Evolutionary conservation across 2,113 vertebrate genomes (phyloP), one percentile per base, ranked within the genome.

Genomic region (Oncorhynchus keta): DNA sequence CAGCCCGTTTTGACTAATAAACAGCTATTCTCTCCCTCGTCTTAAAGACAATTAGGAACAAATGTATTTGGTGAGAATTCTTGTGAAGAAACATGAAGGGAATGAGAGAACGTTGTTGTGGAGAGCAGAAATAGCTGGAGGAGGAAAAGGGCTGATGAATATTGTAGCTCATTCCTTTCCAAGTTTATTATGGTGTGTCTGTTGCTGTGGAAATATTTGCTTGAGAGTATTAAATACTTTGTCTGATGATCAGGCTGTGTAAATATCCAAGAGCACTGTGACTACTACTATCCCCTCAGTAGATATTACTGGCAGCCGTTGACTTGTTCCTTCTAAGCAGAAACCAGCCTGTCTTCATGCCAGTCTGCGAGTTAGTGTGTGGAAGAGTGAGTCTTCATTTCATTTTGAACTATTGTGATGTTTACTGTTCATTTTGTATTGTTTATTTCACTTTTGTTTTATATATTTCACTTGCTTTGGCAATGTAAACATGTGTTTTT

Each of bases 141-240:
- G 78, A 85, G 78, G 70, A 83, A 77, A 79, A 59, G 66, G 45
- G 62, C 80, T 88, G 85, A 72, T 87, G 83, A 85, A 85, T 70
- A 85, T 72, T 83, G 89, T 82, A 20, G 85, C 84, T 72, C 73
- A 45, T 74, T 74, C 20, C 0, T 30, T 32, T 89, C 90, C 86
- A 88, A 87, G 79, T 90, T 85, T 79, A 81, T 88, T 87, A 74
- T 75, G 73, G 73, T 65, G 82, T 86, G 83, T 88, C 81, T 87
- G 88, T 90, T 84, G 80, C 86, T 84, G 82, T 77, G 81, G 80
- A 86, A 90, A 90, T 85, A 83, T 82, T 59, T 84, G 86, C 89
- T 83, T 76, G 82, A 85, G 80, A 84, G 79, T 83, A 82, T 84
- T 2, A 45, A 45, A 2, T 45, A 45, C 39, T 88, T 88, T 78